Evolutionary conservation across 2,888 invertebrate genomes (phyloP).

Genomic region (Agonopterix heracliana): DNA sequence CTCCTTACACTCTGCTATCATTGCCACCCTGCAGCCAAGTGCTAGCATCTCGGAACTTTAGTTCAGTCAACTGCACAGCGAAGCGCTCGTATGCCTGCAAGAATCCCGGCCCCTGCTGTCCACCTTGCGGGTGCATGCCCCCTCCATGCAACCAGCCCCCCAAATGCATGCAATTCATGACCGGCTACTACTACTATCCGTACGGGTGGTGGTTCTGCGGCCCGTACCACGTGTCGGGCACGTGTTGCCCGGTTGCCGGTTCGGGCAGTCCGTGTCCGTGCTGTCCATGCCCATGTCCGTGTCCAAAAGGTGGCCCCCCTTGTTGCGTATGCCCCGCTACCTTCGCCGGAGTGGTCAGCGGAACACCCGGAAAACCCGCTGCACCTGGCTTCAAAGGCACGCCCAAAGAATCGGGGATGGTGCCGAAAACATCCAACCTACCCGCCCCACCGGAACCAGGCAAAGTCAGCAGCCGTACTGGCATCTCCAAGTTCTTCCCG

Average conservation of each 20-base stretch:
- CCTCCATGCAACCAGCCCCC: constrained; percentile 20
- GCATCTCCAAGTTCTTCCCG: constrained; percentile 35
- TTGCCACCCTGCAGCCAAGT: not conserved
- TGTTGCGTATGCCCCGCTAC: constrained; percentile 7
- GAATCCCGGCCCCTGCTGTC: too few species aligned
- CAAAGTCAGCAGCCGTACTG: constrained; percentile 7
- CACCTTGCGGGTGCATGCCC: constrained; percentile 10
- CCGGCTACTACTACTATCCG: constrained; percentile 41
- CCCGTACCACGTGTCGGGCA: constrained; percentile 28
- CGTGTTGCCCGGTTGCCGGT: constrained; percentile 5
- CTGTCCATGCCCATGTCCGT: not conserved
- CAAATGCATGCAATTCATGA: constrained; percentile 34
- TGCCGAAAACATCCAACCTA: not conserved
- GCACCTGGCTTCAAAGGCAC: not conserved
- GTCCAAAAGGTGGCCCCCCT: not conserved
- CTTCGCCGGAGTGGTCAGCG: not conserved
- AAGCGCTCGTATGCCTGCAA: not conserved
- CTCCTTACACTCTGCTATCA: not conserved
- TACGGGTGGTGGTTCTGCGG: constrained; percentile 38
- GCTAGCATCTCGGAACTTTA: too few species aligned
- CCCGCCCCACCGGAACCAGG: not conserved
- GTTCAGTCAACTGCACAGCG: not conserved
- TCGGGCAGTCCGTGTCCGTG: not conserved
- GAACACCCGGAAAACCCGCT: not conserved
- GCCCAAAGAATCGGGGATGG: not conserved